Conservation (phyloP, 1,140 invertebrate species). For the Drosophila lacertosa region DNA sequence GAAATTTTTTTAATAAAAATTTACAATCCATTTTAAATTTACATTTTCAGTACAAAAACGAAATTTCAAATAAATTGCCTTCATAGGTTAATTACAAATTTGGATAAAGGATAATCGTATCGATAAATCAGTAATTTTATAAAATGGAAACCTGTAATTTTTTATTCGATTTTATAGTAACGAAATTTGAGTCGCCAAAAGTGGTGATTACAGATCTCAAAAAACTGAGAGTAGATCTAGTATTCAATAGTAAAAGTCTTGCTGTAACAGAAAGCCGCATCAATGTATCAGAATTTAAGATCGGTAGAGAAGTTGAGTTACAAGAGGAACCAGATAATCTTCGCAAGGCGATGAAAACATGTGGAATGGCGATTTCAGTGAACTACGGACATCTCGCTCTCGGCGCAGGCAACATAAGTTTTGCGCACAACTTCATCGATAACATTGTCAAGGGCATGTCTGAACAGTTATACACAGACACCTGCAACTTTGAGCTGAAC, state of each 20-base stretch:
- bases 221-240: conserved; percentile 13
- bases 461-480: conserved; percentile 41
- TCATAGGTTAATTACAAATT: no score
- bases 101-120: no score
- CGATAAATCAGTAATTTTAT: no score
- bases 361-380: conserved; percentile 40
- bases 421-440: conserved; percentile 36
- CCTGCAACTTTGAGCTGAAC: background rate
- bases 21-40: no score
- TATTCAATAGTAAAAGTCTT: conserved; percentile 14
- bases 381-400: conserved; percentile 4
- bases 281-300: conserved; percentile 55
- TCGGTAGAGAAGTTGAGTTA: no score
- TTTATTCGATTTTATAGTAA: conserved; percentile 51
- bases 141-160: conserved; percentile 24
- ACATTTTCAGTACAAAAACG: no score
- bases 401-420: conserved; percentile 26
- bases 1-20: no score
- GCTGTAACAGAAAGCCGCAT: conserved; percentile 39
- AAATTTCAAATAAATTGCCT: no score
- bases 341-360: background rate
- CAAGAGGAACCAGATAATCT: conserved; percentile 13
- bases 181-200: background rate
- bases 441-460: conserved; percentile 40
- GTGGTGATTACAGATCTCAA: background rate